phyloP scores from a whole-genome alignment of 2,797 vertebrate species.

The Gambusia yucatana region DNA sequence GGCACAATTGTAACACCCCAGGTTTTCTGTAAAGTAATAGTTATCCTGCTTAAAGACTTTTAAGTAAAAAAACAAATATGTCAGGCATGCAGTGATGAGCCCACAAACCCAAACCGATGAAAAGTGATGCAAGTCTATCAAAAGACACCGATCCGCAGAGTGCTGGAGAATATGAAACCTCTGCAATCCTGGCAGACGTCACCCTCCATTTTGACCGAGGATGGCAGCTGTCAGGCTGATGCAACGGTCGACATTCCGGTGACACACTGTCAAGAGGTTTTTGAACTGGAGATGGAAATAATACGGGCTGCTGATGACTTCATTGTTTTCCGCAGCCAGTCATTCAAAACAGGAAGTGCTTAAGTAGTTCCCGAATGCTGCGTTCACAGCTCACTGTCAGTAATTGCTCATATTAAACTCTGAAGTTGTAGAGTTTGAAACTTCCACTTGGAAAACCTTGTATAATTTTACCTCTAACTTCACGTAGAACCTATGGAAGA shows the following conservation, averaged over 20 bases:
- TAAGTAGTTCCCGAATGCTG: constrained; percentile 20
- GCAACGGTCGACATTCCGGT: constrained; percentile 59
- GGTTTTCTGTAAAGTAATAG: constrained; percentile 12
- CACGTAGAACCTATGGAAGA: not conserved
- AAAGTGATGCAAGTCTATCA: constrained; percentile 39
- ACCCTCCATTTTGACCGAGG: constrained; percentile 50
- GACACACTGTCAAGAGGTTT: constrained; percentile 61
- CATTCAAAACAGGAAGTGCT: constrained; percentile 33
- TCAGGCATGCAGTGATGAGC: constrained; percentile 24
- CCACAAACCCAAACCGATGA: constrained; percentile 25
- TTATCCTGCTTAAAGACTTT: constrained; percentile 16
- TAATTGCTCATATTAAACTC: constrained; percentile 14
- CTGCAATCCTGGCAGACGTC: constrained; percentile 38
- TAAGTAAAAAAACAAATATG: constrained; percentile 25
- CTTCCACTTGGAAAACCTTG: not conserved
- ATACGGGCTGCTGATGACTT: constrained; percentile 40
- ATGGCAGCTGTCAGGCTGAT: constrained; percentile 69
- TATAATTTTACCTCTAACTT: not conserved
- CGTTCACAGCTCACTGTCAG: constrained; percentile 16
- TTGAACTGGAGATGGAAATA: constrained; percentile 57
- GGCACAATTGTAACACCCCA: constrained; percentile 12
- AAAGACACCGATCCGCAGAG: constrained; percentile 23
- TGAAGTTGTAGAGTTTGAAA: not conserved
- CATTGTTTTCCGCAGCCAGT: constrained; percentile 33
- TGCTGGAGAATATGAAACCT: constrained; percentile 42